Percentiles rank a stretch among this genome's conserved stretches.
Conservation (phyloP, 1,140 invertebrate species). For the Calosoma granatense region DNA sequence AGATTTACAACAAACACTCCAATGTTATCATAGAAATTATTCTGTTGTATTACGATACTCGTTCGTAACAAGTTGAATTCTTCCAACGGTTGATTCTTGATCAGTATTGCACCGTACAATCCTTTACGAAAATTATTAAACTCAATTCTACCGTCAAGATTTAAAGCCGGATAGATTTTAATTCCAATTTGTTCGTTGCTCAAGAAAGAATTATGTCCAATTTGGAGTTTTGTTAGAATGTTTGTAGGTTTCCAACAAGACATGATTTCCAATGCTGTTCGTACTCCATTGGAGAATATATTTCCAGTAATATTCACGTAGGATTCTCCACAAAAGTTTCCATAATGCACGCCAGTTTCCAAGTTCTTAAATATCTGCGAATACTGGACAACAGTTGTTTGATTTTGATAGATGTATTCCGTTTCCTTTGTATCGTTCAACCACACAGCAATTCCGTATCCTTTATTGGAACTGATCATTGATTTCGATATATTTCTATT, state of each 20-base stretch:
- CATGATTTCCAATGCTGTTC: constrained; percentile 64
- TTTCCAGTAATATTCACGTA: constrained; percentile 82
- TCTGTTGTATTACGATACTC: constrained; percentile 70
- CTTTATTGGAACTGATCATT: constrained; percentile 66
- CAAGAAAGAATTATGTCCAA: constrained; percentile 78
- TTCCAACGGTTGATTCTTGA: constrained; percentile 69
- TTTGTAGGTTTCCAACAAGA: constrained; percentile 63
- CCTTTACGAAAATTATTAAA: constrained; percentile 82
- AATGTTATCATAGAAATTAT: constrained; percentile 77
- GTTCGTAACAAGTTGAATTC: constrained; percentile 59
- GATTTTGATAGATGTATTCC: constrained; percentile 66
- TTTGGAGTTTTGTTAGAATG: constrained; percentile 53
- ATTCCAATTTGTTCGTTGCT: constrained; percentile 66
- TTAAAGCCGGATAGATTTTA: constrained; percentile 74
- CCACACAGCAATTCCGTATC: constrained; percentile 79
- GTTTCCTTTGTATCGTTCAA: constrained; percentile 78
- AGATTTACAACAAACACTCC: constrained; percentile 82
- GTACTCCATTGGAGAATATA: constrained; percentile 63
- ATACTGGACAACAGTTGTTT: constrained; percentile 79
- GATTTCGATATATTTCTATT: constrained; percentile 77
- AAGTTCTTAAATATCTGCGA: constrained; percentile 75
- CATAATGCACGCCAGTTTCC: constrained; percentile 72
- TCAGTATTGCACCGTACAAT: constrained; percentile 69
- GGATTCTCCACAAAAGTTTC: constrained; percentile 63
- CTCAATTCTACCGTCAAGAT: constrained; percentile 67